Percentiles rank a stretch among this genome's conserved stretches.
Evolutionary conservation across 1,140 invertebrate genomes (phyloP).

Genomic region (Rhagoletis pomonella): DNA sequence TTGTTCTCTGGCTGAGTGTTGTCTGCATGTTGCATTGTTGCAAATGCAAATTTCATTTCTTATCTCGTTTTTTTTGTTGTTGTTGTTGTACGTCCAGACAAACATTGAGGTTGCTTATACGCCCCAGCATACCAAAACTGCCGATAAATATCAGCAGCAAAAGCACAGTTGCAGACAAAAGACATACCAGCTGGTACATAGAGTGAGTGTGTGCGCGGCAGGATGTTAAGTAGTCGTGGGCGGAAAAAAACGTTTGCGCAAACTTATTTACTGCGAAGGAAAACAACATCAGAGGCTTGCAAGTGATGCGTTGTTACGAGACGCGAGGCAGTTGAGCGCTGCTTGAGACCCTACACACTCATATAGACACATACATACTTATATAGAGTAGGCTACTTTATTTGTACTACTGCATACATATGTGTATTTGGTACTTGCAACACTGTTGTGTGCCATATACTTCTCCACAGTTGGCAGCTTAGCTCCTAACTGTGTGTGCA

Average conservation of each 20-base stretch:
- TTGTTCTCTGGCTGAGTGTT: background rate
- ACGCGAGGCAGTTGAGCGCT: background rate
- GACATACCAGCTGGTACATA: background rate
- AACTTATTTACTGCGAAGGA: background rate
- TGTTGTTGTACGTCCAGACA: background rate
- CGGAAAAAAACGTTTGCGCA: background rate
- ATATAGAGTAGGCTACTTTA: background rate
- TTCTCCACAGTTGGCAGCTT: background rate
- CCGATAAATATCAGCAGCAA: background rate
- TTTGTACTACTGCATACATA: background rate
- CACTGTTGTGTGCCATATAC: background rate
- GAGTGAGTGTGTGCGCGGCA: background rate
- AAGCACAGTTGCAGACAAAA: background rate
- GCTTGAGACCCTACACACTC: background rate
- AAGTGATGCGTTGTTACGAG: background rate
- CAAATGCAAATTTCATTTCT: background rate
- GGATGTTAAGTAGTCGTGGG: background rate
- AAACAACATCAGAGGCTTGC: background rate
- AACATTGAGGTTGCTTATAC: constrained; percentile 23
- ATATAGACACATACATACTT: background rate
- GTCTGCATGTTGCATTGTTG: background rate
- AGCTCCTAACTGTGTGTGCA: background rate
- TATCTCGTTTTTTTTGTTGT: background rate
- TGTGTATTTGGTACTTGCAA: background rate
- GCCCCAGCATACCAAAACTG: background rate